Percentiles rank a stretch among this genome's conserved stretches.
Conservation (phyloP, 2,797 vertebrate species). For the Myotis findleyi region DNA sequence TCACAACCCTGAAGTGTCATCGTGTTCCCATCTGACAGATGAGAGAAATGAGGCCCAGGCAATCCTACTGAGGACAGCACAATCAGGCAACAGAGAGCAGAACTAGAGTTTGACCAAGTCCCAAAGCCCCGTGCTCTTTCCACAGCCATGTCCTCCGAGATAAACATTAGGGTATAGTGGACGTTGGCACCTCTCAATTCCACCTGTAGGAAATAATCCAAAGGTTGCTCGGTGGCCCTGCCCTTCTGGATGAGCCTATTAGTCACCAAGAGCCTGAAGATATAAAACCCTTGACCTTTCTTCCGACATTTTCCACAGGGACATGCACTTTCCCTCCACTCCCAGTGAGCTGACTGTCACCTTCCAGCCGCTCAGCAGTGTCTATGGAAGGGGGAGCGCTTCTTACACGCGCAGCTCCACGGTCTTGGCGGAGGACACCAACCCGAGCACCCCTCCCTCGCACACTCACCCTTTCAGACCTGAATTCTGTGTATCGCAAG, state of each 20-base stretch:
- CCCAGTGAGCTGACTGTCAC: neutral
- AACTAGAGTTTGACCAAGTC: neutral
- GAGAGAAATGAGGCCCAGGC: neutral
- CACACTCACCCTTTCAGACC: neutral
- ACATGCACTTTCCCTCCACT: neutral
- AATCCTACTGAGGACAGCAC: neutral
- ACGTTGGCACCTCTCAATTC: neutral
- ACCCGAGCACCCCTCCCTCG: neutral
- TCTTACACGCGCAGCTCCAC: neutral
- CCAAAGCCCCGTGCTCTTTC: neutral
- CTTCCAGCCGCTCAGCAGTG: neutral
- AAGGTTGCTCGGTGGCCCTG: neutral
- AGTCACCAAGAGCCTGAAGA: conserved; percentile 42
- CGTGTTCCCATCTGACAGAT: neutral
- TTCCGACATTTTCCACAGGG: neutral
- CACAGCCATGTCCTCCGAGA: neutral
- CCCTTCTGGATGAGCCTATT: neutral
- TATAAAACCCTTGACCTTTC: neutral
- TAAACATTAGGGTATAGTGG: neutral
- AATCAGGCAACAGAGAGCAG: neutral
- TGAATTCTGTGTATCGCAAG: neutral
- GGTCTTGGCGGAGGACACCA: neutral
- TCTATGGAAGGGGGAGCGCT: neutral
- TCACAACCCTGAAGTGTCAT: neutral
- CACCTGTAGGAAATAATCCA: conserved; percentile 26